Evolutionary conservation across 2,888 invertebrate species (phyloP).

Genomic region (Molanna angustata): DNA sequence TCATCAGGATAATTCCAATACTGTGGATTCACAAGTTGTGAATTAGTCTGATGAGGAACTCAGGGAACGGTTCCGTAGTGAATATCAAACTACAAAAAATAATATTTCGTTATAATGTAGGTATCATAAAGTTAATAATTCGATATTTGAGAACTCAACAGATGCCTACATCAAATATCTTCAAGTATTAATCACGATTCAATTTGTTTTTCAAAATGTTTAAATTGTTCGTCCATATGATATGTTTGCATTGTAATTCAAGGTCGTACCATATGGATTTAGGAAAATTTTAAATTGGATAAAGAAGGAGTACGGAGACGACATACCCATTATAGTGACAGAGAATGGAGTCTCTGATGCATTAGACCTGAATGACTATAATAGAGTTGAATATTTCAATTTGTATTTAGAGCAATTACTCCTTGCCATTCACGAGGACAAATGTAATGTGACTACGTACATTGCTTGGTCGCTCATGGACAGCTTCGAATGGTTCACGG

Average conservation of each 20-base stretch:
- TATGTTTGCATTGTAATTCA: too few relatives aligned
- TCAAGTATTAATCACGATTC: not conserved
- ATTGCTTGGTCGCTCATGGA: conserved; percentile 82
- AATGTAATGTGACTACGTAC: conserved; percentile 66
- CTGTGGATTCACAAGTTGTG: too few relatives aligned
- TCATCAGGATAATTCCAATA: too few relatives aligned
- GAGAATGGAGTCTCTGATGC: conserved; percentile 57
- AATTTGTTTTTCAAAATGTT: not conserved
- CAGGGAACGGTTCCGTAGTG: too few relatives aligned
- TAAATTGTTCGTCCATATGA: not conserved
- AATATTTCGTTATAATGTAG: too few relatives aligned
- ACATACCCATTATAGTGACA: conserved; percentile 54
- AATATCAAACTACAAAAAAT: too few relatives aligned
- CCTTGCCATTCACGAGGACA: conserved; percentile 56
- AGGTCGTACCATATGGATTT: conserved; percentile 60
- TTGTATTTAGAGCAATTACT: conserved; percentile 51
- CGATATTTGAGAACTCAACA: too few relatives aligned
- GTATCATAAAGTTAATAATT: too few relatives aligned
- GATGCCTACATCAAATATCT: not conserved
- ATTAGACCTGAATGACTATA: conserved; percentile 51
- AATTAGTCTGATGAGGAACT: too few relatives aligned
- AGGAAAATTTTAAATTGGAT: conserved; percentile 55
- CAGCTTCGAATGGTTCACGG: conserved; percentile 79
- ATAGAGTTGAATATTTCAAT: conserved; percentile 58
- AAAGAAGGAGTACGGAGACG: conserved; percentile 50